phyloP scores from a whole-genome alignment of 2,113 vertebrate species.

The Rhipidura dahli region DNA sequence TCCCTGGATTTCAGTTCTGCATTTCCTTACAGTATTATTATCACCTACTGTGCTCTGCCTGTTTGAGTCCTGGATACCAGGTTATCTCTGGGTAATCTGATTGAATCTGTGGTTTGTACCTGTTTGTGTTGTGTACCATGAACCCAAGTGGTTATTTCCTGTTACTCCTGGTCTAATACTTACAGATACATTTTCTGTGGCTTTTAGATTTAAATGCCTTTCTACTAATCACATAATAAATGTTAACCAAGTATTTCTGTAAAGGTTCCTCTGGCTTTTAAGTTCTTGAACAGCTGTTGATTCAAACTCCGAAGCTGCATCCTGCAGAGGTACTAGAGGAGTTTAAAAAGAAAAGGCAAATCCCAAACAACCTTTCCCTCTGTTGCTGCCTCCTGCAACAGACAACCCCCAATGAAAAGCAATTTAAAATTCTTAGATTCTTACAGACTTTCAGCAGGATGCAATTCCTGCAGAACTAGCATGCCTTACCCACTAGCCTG shows the following conservation, averaged over 20 bases:
- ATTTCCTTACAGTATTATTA: background rate
- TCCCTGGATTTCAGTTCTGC: background rate
- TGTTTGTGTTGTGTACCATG: background rate
- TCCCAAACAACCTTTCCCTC: background rate
- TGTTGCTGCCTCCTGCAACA: background rate
- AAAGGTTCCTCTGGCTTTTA: background rate
- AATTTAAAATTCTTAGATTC: background rate
- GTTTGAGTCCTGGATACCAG: background rate
- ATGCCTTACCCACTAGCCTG: background rate
- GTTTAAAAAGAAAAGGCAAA: background rate
- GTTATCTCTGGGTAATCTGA: background rate
- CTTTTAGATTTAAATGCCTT: background rate
- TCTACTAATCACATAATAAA: background rate
- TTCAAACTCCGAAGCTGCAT: background rate
- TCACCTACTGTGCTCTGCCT: background rate
- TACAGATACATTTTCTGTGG: background rate
- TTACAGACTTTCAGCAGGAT: background rate
- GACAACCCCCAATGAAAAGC: accelerated
- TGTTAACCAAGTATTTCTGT: background rate
- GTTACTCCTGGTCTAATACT: background rate
- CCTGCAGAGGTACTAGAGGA: background rate
- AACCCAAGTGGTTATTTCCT: background rate
- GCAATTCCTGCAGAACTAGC: background rate
- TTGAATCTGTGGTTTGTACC: background rate
- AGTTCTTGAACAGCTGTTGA: background rate